phyloP scores from a whole-genome alignment of 2,113 vertebrate genomes.

The Eurypyga helias region DNA sequence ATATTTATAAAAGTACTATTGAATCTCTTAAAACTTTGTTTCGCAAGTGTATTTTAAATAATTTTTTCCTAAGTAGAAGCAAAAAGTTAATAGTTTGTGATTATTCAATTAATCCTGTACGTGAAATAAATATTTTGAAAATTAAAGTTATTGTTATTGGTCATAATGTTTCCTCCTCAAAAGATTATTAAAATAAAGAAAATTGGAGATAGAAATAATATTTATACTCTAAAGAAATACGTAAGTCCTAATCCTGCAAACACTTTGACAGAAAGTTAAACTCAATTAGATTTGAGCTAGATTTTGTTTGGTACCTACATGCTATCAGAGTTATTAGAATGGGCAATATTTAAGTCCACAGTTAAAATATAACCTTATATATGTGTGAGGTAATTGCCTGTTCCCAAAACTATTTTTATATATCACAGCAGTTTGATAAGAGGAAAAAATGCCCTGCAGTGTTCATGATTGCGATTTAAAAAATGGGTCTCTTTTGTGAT shows the following conservation, averaged over 20 bases:
- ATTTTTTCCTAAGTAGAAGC: not conserved
- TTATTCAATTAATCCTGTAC: not conserved
- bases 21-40: not conserved
- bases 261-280: not conserved
- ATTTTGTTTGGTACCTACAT: not conserved
- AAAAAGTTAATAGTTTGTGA: not conserved
- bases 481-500: not conserved
- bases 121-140: not conserved
- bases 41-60: not conserved
- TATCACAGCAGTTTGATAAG: not conserved
- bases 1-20: not conserved
- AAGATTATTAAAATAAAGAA: not conserved
- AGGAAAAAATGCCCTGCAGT: not conserved
- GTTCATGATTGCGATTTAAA: not conserved
- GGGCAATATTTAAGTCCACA: not conserved
- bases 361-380: not conserved
- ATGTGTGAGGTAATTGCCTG: not conserved
- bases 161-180: not conserved
- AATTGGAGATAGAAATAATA: not conserved
- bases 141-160: not conserved
- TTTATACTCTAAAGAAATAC: not conserved
- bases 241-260: not conserved
- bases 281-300: not conserved
- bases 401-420: not conserved
- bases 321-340: not conserved